These are phyloP conservation scores for Dufourea novaeangliae DNA, from an alignment of 1,140 invertebrate genomes.

Conservation along the genomic window DNA sequence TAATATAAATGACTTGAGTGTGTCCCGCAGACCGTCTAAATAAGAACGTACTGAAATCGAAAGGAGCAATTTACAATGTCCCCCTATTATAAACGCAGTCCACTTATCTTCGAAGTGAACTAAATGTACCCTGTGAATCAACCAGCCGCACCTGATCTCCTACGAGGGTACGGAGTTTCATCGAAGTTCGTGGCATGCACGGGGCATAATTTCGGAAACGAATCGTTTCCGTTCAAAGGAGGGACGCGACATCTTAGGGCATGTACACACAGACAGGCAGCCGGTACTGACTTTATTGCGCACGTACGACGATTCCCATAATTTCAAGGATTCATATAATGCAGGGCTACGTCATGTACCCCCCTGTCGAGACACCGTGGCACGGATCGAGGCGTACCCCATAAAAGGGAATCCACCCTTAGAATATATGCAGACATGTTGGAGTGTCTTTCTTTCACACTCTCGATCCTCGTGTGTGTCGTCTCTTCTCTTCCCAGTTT, in stretches of 20 bases:
- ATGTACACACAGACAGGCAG: background rate
- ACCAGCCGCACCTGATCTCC: constrained; percentile 29
- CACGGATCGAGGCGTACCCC: constrained; percentile 34
- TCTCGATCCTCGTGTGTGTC: background rate
- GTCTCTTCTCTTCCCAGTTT: constrained; percentile 8
- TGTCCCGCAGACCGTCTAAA: too few relatives aligned
- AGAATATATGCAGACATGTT: constrained; percentile 38
- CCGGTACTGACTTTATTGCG: constrained; percentile 53
- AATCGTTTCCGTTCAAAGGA: constrained; percentile 13
- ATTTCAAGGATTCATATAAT: constrained; percentile 67
- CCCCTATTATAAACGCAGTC: too few relatives aligned
- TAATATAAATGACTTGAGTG: too few relatives aligned
- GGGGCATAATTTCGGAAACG: constrained; percentile 43
- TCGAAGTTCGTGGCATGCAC: constrained; percentile 33
- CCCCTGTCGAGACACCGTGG: constrained; percentile 10
- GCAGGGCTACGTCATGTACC: constrained; percentile 42
- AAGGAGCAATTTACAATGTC: too few relatives aligned
- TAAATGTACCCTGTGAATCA: too few relatives aligned
- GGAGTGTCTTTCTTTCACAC: background rate
- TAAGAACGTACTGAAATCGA: too few relatives aligned
- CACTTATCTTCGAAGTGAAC: too few relatives aligned
- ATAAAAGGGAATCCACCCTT: constrained; percentile 56
- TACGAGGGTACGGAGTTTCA: constrained; percentile 1
- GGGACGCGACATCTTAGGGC: constrained; percentile 30
- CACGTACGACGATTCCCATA: constrained; percentile 54